Evolutionary conservation across 2,797 vertebrate species (phyloP).

Genomic region (Erethizon dorsatum): DNA sequence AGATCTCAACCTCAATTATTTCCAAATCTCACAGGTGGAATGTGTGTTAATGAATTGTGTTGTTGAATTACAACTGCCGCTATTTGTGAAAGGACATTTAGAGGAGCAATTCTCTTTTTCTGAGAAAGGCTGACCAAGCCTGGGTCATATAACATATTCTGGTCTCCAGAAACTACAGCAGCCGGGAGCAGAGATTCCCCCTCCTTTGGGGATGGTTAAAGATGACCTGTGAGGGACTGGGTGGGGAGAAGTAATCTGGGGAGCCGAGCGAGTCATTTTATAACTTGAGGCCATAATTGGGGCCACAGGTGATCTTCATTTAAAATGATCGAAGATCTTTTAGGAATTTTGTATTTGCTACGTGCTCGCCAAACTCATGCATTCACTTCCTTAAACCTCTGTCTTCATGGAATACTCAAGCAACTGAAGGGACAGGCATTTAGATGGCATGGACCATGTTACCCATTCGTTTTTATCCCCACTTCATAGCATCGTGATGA

Average conservation of each 20-base stretch:
- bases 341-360: background rate
- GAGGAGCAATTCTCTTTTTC: background rate
- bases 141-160: background rate
- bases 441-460: background rate
- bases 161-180: background rate
- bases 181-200: background rate
- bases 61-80: background rate
- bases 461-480: background rate
- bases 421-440: background rate
- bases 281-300: background rate
- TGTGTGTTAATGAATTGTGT: background rate
- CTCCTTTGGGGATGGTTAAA: background rate
- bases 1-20: background rate
- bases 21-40: background rate
- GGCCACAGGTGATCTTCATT: background rate
- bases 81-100: background rate
- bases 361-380: background rate
- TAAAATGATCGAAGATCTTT: background rate
- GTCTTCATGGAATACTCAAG: background rate
- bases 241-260: background rate
- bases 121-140: background rate
- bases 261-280: accelerated
- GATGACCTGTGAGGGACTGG: background rate
- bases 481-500: background rate
- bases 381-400: background rate